phyloP scores from a whole-genome alignment of 2,888 invertebrate species.

The Smittia aterrima region DNA sequence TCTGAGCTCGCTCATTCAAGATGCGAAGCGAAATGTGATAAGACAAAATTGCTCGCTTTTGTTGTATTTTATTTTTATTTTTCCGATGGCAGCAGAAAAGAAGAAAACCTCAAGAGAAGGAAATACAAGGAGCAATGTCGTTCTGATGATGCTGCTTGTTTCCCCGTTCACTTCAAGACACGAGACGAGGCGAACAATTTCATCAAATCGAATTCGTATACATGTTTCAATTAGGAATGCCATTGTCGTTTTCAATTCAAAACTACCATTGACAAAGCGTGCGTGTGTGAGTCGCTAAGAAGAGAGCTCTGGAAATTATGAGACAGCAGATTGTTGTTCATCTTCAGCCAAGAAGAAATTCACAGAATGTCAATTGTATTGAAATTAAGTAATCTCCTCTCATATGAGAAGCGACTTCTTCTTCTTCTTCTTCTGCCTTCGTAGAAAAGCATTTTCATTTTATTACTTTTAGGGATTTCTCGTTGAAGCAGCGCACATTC shows the following conservation, averaged over 20 bases:
- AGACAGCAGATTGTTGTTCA: not conserved
- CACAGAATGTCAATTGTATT: slow-evolving; percentile 39
- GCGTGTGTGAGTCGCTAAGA: not conserved
- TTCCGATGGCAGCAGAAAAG: slow-evolving; percentile 1
- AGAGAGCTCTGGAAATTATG: not conserved
- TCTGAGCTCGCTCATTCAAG: slow-evolving; percentile 4
- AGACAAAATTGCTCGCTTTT: slow-evolving; percentile 33
- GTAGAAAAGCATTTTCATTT: too few relatives aligned
- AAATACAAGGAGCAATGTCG: not conserved
- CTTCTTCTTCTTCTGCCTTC: not conserved
- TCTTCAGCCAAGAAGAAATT: not conserved
- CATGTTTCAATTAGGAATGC: slow-evolving; percentile 35
- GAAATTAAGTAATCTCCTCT: slow-evolving; percentile 38
- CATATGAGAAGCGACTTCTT: not conserved
- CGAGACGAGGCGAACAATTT: not conserved
- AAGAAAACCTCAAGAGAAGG: not conserved
- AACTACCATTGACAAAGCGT: not conserved
- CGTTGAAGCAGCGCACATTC: too few relatives aligned
- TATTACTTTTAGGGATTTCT: too few relatives aligned
- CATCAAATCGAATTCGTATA: slow-evolving; percentile 23
- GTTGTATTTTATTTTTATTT: slow-evolving; percentile 5
- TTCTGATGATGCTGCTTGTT: slow-evolving; percentile 32
- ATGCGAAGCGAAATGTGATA: slow-evolving; percentile 35
- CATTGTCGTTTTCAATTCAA: slow-evolving; percentile 24
- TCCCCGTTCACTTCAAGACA: not conserved